Percentiles rank a stretch among this genome's conserved stretches.
Evolutionary conservation across 2,888 invertebrate genomes (phyloP).

Genomic region (Xanthorhoe spadicearia): DNA sequence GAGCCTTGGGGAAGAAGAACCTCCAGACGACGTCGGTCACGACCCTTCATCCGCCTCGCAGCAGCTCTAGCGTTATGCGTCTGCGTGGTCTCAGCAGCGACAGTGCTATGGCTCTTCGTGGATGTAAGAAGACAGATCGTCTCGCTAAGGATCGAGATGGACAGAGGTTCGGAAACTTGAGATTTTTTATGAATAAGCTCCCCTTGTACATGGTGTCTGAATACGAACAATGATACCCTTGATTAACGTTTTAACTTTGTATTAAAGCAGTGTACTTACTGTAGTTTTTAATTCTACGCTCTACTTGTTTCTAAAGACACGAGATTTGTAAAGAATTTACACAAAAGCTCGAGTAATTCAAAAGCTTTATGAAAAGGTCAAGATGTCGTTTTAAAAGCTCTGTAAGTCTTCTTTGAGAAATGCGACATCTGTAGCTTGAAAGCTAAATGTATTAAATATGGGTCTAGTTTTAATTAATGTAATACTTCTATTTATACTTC

Average conservation of each 20-base stretch:
- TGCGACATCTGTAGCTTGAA: slow-evolving; percentile 10
- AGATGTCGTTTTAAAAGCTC: slow-evolving; percentile 20
- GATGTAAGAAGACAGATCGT: slow-evolving; percentile 88
- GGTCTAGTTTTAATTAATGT: slow-evolving; percentile 6
- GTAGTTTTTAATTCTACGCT: background rate
- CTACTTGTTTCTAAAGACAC: slow-evolving; percentile 3
- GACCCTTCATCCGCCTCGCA: slow-evolving; percentile 84
- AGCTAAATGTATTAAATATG: slow-evolving; percentile 4
- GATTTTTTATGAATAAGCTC: slow-evolving; percentile 5
- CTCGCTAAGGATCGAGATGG: slow-evolving; percentile 86
- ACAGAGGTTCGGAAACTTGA: slow-evolving; percentile 81
- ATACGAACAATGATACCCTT: background rate
- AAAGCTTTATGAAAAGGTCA: slow-evolving; percentile 21
- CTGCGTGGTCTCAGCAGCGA: slow-evolving; percentile 87
- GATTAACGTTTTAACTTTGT: background rate
- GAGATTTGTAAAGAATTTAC: slow-evolving; percentile 12
- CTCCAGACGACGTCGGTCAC: slow-evolving; percentile 71
- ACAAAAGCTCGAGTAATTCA: slow-evolving; percentile 13
- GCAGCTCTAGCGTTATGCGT: slow-evolving; percentile 86
- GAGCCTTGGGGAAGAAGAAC: slow-evolving; percentile 82
- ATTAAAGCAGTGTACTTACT: background rate
- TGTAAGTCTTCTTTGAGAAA: slow-evolving; percentile 6
- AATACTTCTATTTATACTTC: slow-evolving; percentile 2
- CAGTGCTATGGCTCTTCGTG: slow-evolving; percentile 88
- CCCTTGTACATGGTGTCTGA: background rate